Evolutionary conservation across 2,113 vertebrate genomes (phyloP).

Genomic region (Tragelaphus strepsiceros): DNA sequence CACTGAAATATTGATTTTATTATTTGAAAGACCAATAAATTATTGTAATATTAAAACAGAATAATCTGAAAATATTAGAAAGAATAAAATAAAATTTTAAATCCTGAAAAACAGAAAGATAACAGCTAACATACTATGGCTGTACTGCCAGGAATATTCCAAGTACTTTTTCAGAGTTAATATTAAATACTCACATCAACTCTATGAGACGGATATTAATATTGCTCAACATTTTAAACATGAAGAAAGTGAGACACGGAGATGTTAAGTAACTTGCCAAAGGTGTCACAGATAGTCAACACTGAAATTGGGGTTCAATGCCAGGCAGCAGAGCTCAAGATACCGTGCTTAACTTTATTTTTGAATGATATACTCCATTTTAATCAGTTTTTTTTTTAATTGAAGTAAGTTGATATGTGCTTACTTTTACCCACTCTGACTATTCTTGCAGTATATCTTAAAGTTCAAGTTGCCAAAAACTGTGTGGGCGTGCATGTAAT

Average conservation of each 20-base stretch:
- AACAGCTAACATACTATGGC: not conserved
- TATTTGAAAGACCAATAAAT: not conserved
- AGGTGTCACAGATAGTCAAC: not conserved
- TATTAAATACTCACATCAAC: not conserved
- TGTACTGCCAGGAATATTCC: not conserved
- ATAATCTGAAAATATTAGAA: not conserved
- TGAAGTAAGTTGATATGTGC: not conserved
- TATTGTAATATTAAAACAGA: not conserved
- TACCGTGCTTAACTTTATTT: not conserved
- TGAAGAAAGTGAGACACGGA: not conserved
- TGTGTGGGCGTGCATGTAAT: not conserved
- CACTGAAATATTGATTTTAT: not conserved
- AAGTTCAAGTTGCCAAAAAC: not conserved
- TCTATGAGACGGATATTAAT: not conserved
- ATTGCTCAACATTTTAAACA: not conserved
- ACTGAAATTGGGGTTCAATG: not conserved
- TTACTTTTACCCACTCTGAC: not conserved
- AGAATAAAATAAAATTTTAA: not conserved
- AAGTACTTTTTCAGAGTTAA: not conserved
- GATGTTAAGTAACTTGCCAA: not conserved
- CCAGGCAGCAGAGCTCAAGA: not conserved
- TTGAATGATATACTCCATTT: not conserved
- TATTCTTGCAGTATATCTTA: not conserved
- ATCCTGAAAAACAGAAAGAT: not conserved
- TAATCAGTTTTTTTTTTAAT: not conserved